Conservation (phyloP, 1,140 invertebrate genomes). For the Drosophila guanche region DNA sequence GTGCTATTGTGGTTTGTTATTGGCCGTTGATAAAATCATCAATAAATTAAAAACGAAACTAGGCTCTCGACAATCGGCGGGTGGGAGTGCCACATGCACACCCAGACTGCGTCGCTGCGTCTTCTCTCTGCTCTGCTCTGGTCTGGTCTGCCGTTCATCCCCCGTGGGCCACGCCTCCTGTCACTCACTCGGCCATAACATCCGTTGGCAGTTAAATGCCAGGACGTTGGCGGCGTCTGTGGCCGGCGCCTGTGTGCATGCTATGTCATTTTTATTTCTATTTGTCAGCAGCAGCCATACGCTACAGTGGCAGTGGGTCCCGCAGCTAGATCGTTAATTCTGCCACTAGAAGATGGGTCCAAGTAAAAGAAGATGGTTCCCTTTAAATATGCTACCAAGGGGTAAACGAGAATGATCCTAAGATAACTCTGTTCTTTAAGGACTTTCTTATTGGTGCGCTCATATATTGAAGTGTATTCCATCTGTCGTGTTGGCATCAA, state of each 20-base stretch:
- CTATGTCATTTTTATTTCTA: slow-evolving; percentile 8
- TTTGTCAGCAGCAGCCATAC: slow-evolving; percentile 6
- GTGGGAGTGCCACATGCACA: background rate
- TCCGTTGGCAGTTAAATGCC: slow-evolving; percentile 49
- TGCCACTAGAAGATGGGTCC: too few species aligned
- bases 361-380: too few species aligned
- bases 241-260: slow-evolving; percentile 34
- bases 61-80: slow-evolving; percentile 21
- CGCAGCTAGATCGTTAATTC: too few species aligned
- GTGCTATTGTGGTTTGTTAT: slow-evolving; percentile 60
- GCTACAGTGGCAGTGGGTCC: too few species aligned
- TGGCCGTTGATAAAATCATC: slow-evolving; percentile 68
- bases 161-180: slow-evolving; percentile 34
- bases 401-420: too few species aligned
- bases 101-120: background rate
- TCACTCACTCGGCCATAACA: slow-evolving; percentile 53
- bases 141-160: background rate
- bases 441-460: too few species aligned
- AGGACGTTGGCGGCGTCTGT: slow-evolving; percentile 46
- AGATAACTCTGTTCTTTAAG: too few species aligned
- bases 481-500: background rate
- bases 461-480: background rate
- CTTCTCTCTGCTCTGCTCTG: too few species aligned
- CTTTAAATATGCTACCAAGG: too few species aligned
- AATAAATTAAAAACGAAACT: slow-evolving; percentile 72